Evolutionary conservation across 2,888 invertebrate genomes (phyloP), one percentile per base, ranked within the genome.

Genomic region (Tinea semifulvella): DNA sequence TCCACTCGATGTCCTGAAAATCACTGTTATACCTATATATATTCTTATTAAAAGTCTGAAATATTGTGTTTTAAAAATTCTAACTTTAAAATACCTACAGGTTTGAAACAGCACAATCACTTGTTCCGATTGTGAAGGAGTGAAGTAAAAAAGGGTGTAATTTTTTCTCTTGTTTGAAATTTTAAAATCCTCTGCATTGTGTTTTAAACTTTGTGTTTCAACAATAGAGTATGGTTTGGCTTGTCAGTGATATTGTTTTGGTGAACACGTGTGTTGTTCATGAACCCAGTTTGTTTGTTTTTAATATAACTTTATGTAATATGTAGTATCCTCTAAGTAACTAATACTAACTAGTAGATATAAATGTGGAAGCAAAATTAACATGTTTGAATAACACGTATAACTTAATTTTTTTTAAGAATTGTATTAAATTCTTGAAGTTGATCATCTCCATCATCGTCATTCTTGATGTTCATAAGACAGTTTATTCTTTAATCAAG

Each of bases 191-290:
- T 13, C 10, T 13, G 6, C 13, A 13, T 31, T 4, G 2, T 14
- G 14, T n/a, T 31, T 13, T 31, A 13, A 38, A 8, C 25, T 17
- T 17, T 25, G 26, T 3, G n/a, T 26, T 18, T 38, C 3, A 3
- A 18, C 2, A n/a, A 17, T 38, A 44, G 5, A 10, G 43, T 19
- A 22, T 19, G 22, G 17, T 26, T 25, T 44, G 13, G 38, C 25
- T 38, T 26, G 13, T 38, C 16, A n/a, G 10, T 17, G 5, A 11
- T 7, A 14, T 8, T 38, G 17, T 44, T 36, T 25, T 31, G 31
- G 31, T 22, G 42, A 46, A 46, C 46, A 46, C 46, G 46, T 46
- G 46, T 46, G 46, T 31, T 35, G 35, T 13, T 22, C 6, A 42
- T 22, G 22, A 31, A 13, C 13, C 13, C 31, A 14, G 31, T 16